A percentile compares a stretch with the other conserved stretches of the same genome.
These are phyloP conservation scores for Takifugu bimaculatus DNA, from an alignment of 2,113 vertebrate species.

Conservation along the genomic window DNA sequence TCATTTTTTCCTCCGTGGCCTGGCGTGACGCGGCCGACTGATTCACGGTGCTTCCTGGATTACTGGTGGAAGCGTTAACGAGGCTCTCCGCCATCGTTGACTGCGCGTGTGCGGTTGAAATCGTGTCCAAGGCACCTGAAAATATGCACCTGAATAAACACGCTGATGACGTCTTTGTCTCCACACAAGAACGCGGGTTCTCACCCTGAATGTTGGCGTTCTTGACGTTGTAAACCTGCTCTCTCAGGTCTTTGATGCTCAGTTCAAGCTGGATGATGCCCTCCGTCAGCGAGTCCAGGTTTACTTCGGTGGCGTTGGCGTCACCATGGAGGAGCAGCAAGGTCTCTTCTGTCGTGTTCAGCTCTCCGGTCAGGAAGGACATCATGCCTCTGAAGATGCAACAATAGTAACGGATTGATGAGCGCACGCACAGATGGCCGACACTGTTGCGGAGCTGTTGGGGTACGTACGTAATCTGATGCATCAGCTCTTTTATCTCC, in stretches of 20 bases:
- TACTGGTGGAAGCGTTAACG: conserved; percentile 77
- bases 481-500: conserved; percentile 79
- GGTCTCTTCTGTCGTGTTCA: conserved; percentile 75
- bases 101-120: conserved; percentile 81
- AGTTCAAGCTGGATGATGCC: conserved; percentile 78
- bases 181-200: conserved; percentile 8
- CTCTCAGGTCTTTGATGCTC: conserved; percentile 74
- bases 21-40: conserved; percentile 74
- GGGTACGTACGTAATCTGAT: conserved; percentile 83
- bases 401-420: not conserved
- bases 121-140: conserved; percentile 87
- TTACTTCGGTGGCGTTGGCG: conserved; percentile 66
- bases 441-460: not conserved
- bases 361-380: conserved; percentile 78
- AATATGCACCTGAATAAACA: not conserved
- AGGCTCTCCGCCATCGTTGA: conserved; percentile 79
- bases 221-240: conserved; percentile 85
- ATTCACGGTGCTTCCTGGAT: conserved; percentile 67
- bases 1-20: conserved; percentile 79
- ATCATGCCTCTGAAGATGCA: conserved; percentile 74
- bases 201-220: conserved; percentile 89
- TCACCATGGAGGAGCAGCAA: conserved; percentile 68
- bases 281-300: conserved; percentile 68
- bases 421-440: too few species aligned
- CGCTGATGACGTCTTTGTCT: not conserved